Conservation (phyloP, 2,113 vertebrate species). For the Eupsittula cactorum region DNA sequence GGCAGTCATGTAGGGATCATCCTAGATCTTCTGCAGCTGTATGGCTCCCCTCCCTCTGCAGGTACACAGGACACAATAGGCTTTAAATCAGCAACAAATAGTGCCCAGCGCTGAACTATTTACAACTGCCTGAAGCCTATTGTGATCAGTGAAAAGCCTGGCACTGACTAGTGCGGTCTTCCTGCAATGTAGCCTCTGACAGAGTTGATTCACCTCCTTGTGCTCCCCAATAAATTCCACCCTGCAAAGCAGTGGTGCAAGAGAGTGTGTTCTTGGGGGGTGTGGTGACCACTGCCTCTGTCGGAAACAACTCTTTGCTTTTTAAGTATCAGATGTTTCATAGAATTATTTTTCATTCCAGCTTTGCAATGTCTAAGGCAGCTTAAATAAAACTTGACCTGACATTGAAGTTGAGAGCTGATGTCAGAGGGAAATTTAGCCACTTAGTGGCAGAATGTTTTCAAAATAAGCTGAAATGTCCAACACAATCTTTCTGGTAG, state of each 20-base stretch:
- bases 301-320: slow-evolving; percentile 21
- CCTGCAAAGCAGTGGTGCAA: not conserved
- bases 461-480: slow-evolving; percentile 27
- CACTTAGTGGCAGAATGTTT: slow-evolving; percentile 8
- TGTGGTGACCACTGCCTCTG: not conserved
- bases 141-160: not conserved
- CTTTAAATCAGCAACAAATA: not conserved
- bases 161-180: not conserved
- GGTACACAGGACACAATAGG: fast-evolving
- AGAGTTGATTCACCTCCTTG: not conserved
- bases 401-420: not conserved
- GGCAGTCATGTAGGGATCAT: not conserved
- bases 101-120: not conserved
- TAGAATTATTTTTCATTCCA: slow-evolving; percentile 51
- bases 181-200: not conserved
- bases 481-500: not conserved
- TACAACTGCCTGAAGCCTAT: not conserved
- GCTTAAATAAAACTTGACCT: slow-evolving; percentile 28
- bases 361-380: not conserved
- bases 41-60: not conserved
- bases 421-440: slow-evolving; percentile 4
- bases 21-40: not conserved
- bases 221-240: not conserved
- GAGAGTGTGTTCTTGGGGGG: not conserved
- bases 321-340: slow-evolving; percentile 28